Evolutionary conservation across 2,888 invertebrate genomes (phyloP), one percentile per base, ranked within the genome.

Genomic region (Phengaris alcon): DNA sequence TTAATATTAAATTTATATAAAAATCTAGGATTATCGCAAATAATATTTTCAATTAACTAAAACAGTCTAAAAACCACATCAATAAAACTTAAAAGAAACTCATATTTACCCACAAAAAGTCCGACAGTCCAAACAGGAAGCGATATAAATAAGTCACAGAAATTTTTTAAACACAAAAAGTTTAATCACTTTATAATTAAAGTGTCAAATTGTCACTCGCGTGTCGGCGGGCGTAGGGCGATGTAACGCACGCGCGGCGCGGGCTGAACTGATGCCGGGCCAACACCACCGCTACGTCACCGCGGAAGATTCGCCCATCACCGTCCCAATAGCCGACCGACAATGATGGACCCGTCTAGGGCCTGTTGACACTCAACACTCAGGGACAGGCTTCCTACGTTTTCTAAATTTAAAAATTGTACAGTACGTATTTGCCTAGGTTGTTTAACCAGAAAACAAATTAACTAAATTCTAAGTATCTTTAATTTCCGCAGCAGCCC

Each of bases 161-260:
- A 86, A 84, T 13, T 72, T 81, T 77, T 77, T 76, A 75, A 81
- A 80, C 81, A 78, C 68, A 75, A 78, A 81, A 68, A 22, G 12
- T 64, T 68, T 64, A 22, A 64, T 64, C 59, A 59, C 64, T 51
- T 64, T 73, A 75, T 54, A 73, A 73, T 54, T 84, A 79, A 81
- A 84, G 82, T 82, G 85, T 85, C 78, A 83, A 83, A 85, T 84
- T 88, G 87, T 87, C 88, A 89, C 87, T 86, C 87, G 87, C 88
- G 88, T 84, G 57, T 84, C 81, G 86, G 88, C 87, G 87, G 88
- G 84, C 82, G 68, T 75, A 78, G 79, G 83, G 86, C 88, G 86
- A 86, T 84, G 84, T 87, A 85, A 85, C 90, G 90, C 88, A 86
- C 86, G 87, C 91, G 90, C 90, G 82, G 81, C 83, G 82, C 85